Percentiles rank a stretch among this genome's conserved stretches.
Conservation (phyloP, 2,797 vertebrate species). For the Danio tinwini region DNA sequence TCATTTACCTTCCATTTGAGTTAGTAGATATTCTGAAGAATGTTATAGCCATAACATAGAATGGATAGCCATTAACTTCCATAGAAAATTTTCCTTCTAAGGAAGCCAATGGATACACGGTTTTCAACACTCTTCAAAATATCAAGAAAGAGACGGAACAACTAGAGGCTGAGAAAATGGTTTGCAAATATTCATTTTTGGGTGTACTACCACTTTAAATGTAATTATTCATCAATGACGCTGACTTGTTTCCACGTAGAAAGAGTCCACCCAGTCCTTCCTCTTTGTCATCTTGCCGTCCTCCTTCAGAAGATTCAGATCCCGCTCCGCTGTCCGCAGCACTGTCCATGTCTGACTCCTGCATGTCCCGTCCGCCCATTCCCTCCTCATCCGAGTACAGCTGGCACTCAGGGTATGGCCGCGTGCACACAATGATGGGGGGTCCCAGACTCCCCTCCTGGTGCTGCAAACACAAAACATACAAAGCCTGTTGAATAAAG, state of each 20-base stretch:
- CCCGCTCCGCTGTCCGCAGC: slow-evolving; percentile 87
- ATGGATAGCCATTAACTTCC: too few relatives aligned
- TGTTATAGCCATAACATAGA: too few relatives aligned
- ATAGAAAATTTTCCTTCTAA: too few relatives aligned
- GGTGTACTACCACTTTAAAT: too few relatives aligned
- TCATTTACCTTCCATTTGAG: neutral
- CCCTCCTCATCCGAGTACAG: slow-evolving; percentile 81
- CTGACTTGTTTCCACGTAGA: slow-evolving; percentile 89
- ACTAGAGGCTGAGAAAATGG: too few relatives aligned
- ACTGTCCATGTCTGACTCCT: slow-evolving; percentile 91
- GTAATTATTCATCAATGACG: slow-evolving; percentile 18
- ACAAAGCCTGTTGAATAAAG: neutral
- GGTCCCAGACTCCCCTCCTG: slow-evolving; percentile 74
- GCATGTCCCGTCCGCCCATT: slow-evolving; percentile 71
- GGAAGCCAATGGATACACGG: too few relatives aligned
- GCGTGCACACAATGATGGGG: slow-evolving; percentile 84
- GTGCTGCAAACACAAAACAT: slow-evolving; percentile 70
- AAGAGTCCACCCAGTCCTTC: slow-evolving; percentile 79
- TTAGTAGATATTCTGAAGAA: too few relatives aligned
- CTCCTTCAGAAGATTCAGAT: slow-evolving; percentile 81
- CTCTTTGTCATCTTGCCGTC: slow-evolving; percentile 81
- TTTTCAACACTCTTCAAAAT: neutral
- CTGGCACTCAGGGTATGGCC: slow-evolving; percentile 72
- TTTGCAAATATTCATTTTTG: too few relatives aligned
- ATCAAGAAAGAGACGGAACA: neutral